Evolutionary conservation across 2,888 invertebrate species (phyloP), one percentile per base, ranked within the genome.

Genomic region (Pinctada fucata): DNA sequence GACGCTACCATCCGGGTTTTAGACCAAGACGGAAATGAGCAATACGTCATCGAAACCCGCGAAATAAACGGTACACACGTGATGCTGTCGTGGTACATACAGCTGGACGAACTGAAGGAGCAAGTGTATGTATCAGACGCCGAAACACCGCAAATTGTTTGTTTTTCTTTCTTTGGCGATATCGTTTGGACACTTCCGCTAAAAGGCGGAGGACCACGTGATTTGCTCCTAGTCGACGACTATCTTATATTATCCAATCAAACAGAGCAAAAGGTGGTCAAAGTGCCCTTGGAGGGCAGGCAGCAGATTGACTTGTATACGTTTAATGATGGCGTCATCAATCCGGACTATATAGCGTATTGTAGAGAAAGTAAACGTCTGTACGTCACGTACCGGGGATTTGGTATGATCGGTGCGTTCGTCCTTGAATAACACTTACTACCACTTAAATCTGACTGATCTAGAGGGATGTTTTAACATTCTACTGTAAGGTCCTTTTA

Each of bases 201-300:
- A 2, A 64, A 70, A 2, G 78, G 78, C 6, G 74, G 66, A 3
- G 78, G 78, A 2, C 74, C 78, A 64, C 52, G 74, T 51, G 78
- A 68, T 8, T 31, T 78, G 5, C 6, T 78, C n/a, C 67, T 69
- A 16, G 63, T 74, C 8, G 69, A 68, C 13, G 64, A 70, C 31
- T 64, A 65, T 70, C 16, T 78, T 6, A n/a, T 78, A n/a, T 70
- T 78, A n/a, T 74, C 74, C 16, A 74, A 78, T 65, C 74, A 78
- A n/a, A 74, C 69, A 51, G 74, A 72, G 10, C 74, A 78, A 70
- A 74, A 69, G 48, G 51, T 78, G 8, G 64, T 67, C 10, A 63
- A 52, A 51, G 48, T 74, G 8, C 16, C 69, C 5, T 50, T 65
- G 31, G 70, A 70, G 16, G 50, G 74, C 52, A 67, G 50, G 8